phyloP scores from a whole-genome alignment of 2,888 invertebrate species.

The Linnaemya vulpina region DNA sequence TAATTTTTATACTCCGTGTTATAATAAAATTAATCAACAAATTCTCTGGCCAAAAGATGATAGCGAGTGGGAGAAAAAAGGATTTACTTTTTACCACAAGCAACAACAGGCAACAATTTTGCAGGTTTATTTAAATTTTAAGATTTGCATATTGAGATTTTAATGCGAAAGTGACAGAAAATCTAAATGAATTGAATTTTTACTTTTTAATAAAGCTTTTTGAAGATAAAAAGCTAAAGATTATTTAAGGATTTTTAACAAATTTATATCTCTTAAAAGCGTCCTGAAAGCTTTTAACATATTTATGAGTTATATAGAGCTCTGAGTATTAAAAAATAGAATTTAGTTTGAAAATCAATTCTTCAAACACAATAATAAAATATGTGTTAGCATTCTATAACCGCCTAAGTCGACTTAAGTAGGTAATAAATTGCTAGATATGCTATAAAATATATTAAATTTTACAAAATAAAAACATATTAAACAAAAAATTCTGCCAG shows the following conservation, averaged over 20 bases:
- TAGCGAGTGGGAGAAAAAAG: background rate
- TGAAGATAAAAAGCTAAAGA: background rate
- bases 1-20: constrained; percentile 16
- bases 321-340: background rate
- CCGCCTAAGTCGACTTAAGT: too few relatives aligned
- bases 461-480: too few relatives aligned
- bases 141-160: background rate
- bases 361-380: too few relatives aligned
- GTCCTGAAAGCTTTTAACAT: background rate
- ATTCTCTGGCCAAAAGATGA: constrained; percentile 6
- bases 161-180: background rate
- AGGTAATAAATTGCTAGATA: background rate
- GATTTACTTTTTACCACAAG: constrained; percentile 22
- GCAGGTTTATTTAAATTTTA: constrained; percentile 20
- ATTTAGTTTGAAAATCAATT: background rate
- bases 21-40: constrained; percentile 48
- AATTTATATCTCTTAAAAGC: background rate
- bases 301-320: background rate
- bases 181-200: background rate
- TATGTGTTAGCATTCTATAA: too few relatives aligned
- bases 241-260: background rate
- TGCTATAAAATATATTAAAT: too few relatives aligned
- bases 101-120: constrained; percentile 6
- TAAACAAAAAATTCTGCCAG: too few relatives aligned
- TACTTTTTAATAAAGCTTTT: background rate